Conservation (phyloP, 2,797 vertebrate species). For the Nannoperca australis region DNA sequence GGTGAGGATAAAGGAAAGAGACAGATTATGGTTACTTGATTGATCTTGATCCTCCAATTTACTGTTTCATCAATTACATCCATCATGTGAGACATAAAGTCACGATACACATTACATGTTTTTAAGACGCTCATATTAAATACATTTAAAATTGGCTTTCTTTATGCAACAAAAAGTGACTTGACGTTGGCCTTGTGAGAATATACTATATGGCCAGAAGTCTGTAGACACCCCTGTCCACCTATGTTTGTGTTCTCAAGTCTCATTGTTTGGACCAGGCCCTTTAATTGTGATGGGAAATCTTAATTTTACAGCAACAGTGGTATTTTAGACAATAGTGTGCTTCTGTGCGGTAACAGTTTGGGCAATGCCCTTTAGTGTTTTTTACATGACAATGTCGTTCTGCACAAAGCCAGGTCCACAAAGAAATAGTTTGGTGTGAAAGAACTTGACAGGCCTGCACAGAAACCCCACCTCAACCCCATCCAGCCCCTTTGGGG, state of each 20-base stretch:
- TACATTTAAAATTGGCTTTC: not conserved
- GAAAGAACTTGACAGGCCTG: not conserved
- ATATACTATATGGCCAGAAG: not conserved
- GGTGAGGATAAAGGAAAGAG: conserved; percentile 11
- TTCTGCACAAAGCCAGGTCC: not conserved
- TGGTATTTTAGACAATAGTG: not conserved
- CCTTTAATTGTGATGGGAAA: not conserved
- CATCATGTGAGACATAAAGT: not conserved
- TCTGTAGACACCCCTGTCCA: not conserved
- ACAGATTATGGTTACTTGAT: conserved; percentile 29
- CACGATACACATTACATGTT: not conserved
- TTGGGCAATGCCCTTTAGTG: not conserved
- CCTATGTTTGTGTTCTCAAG: not conserved
- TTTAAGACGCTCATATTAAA: not conserved
- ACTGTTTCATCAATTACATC: conserved; percentile 10
- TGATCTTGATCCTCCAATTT: not conserved
- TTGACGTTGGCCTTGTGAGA: not conserved
- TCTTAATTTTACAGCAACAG: not conserved
- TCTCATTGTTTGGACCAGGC: not conserved
- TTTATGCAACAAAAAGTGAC: not conserved
- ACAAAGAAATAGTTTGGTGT: not conserved
- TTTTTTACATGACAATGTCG: not conserved
- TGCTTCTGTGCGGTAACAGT: not conserved
- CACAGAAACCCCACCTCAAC: not conserved
- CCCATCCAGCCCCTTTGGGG: not conserved